Percentiles rank a stretch among this genome's conserved stretches.
These are phyloP conservation scores for Nysson spinosus DNA, from an alignment of 2,888 invertebrate genomes.

Conservation along the genomic window DNA sequence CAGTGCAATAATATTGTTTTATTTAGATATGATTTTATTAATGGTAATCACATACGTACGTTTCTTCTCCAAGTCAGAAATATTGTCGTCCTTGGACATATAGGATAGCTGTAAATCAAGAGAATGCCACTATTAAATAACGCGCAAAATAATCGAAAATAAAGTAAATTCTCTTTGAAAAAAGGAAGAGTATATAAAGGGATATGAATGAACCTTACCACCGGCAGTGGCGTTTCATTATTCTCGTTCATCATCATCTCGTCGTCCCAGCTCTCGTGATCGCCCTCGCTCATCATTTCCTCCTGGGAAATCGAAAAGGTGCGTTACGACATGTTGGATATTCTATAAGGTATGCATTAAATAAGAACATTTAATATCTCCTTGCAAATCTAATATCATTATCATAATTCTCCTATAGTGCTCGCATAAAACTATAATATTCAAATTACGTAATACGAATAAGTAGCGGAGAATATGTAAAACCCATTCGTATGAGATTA, in stretches of 20 bases:
- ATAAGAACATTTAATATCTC: slow-evolving; percentile 17
- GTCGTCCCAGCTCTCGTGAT: slow-evolving; percentile 76
- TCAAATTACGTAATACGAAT: too few species aligned
- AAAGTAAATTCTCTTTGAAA: too few species aligned
- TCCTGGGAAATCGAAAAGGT: slow-evolving; percentile 64
- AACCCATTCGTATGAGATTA: too few species aligned
- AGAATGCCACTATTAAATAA: slow-evolving; percentile 13
- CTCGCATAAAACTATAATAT: too few species aligned
- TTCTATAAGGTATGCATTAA: background rate
- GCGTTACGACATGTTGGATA: slow-evolving; percentile 28
- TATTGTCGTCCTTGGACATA: slow-evolving; percentile 72
- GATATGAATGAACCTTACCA: slow-evolving; percentile 65
- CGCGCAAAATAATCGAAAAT: background rate
- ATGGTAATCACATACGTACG: slow-evolving; percentile 43
- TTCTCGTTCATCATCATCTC: slow-evolving; percentile 74
- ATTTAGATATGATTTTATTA: background rate
- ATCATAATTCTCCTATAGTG: background rate
- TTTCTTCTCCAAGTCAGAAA: slow-evolving; percentile 73
- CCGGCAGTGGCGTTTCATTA: slow-evolving; percentile 72
- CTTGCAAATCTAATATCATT: slow-evolving; percentile 24
- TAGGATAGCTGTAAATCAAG: slow-evolving; percentile 68
- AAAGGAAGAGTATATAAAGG: too few species aligned
- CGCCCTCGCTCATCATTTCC: slow-evolving; percentile 76
- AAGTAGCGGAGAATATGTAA: too few species aligned
- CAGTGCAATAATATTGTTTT: background rate